Evolutionary conservation across 2,797 vertebrate species (phyloP).

Genomic region (Enteromius mattozi): DNA sequence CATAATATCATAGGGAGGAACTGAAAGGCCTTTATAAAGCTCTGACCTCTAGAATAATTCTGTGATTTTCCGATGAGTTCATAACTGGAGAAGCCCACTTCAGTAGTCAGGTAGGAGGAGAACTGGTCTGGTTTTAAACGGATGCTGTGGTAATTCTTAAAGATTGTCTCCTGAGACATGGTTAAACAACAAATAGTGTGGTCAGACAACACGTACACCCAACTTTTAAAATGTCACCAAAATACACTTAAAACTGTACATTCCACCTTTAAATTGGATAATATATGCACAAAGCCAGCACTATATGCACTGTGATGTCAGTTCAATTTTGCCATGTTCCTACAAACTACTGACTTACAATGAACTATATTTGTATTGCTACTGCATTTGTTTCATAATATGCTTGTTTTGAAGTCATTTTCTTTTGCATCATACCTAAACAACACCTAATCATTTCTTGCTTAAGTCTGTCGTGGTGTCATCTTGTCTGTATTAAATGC

Average conservation of each 20-base stretch:
- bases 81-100: slow-evolving; percentile 89
- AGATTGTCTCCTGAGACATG: slow-evolving; percentile 82
- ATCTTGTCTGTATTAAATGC: not conserved
- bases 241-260: not conserved
- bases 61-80: slow-evolving; percentile 86
- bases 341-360: not conserved
- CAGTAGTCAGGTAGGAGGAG: slow-evolving; percentile 83
- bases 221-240: not conserved
- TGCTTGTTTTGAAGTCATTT: not conserved
- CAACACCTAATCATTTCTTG: not conserved
- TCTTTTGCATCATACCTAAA: not conserved
- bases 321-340: not conserved
- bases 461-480: not conserved
- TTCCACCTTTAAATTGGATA: not conserved
- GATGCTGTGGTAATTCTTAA: slow-evolving; percentile 86
- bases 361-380: not conserved
- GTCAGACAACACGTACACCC: not conserved
- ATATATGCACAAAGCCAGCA: no score
- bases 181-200: not conserved
- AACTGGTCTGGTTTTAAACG: slow-evolving; percentile 89
- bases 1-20: not conserved
- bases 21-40: not conserved
- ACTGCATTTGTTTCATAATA: not conserved
- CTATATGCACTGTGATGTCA: not conserved
- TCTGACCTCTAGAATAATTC: slow-evolving; percentile 83